Evolutionary conservation across 2,797 vertebrate species (phyloP).

Genomic region (Fringilla coelebs): DNA sequence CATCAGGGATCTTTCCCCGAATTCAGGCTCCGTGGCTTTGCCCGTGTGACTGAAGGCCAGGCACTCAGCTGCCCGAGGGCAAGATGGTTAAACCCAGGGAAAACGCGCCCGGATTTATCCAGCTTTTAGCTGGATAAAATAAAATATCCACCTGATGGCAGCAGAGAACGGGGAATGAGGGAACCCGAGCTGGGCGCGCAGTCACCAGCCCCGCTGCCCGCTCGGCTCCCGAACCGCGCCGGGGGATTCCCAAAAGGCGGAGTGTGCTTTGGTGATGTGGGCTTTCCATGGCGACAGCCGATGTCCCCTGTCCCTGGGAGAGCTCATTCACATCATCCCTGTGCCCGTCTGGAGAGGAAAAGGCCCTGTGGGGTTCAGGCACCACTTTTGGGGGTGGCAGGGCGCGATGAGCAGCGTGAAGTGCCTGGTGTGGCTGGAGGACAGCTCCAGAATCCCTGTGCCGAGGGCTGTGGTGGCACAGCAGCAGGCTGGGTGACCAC

Average conservation of each 20-base stretch:
- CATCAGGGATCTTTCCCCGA: accelerated
- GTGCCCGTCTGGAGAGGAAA: background rate
- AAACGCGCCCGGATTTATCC: accelerated
- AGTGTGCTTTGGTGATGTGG: accelerated
- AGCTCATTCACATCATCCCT: background rate
- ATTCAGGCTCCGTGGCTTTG: background rate
- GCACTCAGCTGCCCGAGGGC: accelerated
- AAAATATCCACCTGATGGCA: conserved; percentile 54
- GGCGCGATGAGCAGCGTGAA: accelerated
- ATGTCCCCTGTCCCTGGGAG: no score
- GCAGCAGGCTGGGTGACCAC: background rate
- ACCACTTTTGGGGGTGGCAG: background rate
- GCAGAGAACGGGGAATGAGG: conserved; percentile 46
- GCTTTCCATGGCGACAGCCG: accelerated
- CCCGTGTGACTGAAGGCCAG: background rate
- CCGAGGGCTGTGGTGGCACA: background rate
- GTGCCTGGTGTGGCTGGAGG: accelerated
- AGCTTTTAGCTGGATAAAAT: background rate
- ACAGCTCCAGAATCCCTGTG: accelerated
- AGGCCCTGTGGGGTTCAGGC: accelerated
- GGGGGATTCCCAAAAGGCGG: accelerated
- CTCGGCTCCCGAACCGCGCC: accelerated
- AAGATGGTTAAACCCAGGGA: background rate
- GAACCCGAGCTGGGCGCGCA: accelerated
- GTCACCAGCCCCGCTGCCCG: accelerated